phyloP scores from a whole-genome alignment of 2,888 invertebrate species.

The Metellina segmentata region DNA sequence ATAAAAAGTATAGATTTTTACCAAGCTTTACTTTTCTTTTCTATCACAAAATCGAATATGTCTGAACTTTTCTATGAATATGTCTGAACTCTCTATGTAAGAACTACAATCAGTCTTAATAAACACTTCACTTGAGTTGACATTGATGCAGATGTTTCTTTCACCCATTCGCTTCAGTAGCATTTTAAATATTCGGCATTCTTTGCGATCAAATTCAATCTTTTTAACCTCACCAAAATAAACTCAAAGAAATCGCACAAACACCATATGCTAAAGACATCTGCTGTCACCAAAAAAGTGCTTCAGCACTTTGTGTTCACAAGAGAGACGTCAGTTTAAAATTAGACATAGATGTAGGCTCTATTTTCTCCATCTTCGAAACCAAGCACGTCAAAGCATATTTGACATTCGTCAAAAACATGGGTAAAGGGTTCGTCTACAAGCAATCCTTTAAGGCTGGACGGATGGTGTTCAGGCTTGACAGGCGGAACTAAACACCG shows the following conservation, averaged over 20 bases:
- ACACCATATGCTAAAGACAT: slow-evolving; percentile 46
- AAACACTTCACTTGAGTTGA: too few relatives aligned
- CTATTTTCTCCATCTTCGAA: slow-evolving; percentile 3
- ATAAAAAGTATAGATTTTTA: too few relatives aligned
- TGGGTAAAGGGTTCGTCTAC: slow-evolving; percentile 20
- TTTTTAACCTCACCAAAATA: background rate
- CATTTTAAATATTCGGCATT: background rate
- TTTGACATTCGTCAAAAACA: slow-evolving; percentile 43
- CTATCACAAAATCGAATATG: too few relatives aligned
- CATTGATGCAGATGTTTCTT: background rate
- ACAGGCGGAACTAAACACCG: slow-evolving; percentile 62
- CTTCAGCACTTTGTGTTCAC: background rate
- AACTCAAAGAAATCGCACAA: background rate
- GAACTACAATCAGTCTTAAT: too few relatives aligned
- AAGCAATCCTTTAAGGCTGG: slow-evolving; percentile 53
- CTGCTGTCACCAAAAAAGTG: slow-evolving; percentile 15
- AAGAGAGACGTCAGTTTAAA: slow-evolving; percentile 37
- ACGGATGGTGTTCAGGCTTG: background rate
- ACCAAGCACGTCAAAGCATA: background rate
- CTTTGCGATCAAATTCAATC: background rate
- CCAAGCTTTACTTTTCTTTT: too few relatives aligned
- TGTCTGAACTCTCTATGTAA: too few relatives aligned
- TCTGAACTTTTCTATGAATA: too few relatives aligned
- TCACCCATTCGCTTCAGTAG: background rate
- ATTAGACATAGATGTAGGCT: slow-evolving; percentile 50